phyloP scores from a whole-genome alignment of 2,888 invertebrate genomes.

The Ophion ventricosus region DNA sequence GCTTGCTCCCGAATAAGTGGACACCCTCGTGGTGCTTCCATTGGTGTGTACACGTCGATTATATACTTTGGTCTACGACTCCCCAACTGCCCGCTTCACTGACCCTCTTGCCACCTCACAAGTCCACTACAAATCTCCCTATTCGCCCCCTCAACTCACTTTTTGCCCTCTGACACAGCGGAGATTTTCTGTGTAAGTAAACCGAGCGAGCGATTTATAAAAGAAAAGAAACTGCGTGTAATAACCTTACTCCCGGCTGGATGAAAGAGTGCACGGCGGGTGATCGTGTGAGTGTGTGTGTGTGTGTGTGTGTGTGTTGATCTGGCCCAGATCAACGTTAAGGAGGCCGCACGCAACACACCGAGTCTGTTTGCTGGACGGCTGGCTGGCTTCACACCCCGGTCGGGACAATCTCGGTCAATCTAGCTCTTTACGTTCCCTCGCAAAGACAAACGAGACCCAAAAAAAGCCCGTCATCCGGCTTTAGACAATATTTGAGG shows the following conservation, averaged over 20 bases:
- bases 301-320: slow-evolving; percentile 70
- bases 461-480: slow-evolving; percentile 3
- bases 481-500: not conserved
- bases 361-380: slow-evolving; percentile 67
- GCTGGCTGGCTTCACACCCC: slow-evolving; percentile 62
- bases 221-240: slow-evolving; percentile 68
- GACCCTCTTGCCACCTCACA: slow-evolving; percentile 18
- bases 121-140: slow-evolving; percentile 17
- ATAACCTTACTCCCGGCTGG: slow-evolving; percentile 58
- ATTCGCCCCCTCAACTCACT: not conserved
- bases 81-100: too few species aligned
- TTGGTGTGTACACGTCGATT: slow-evolving; percentile 32
- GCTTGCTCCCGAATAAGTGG: slow-evolving; percentile 48
- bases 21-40: slow-evolving; percentile 26
- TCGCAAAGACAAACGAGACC: slow-evolving; percentile 33
- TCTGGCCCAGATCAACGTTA: slow-evolving; percentile 82
- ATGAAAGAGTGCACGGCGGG: slow-evolving; percentile 53
- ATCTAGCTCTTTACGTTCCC: slow-evolving; percentile 67
- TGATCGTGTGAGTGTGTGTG: slow-evolving; percentile 63
- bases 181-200: slow-evolving; percentile 38
- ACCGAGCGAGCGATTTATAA: slow-evolving; percentile 62
- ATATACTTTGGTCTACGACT: not conserved
- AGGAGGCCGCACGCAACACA: slow-evolving; percentile 79
- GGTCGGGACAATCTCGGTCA: slow-evolving; percentile 68
- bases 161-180: slow-evolving; percentile 14